Evolutionary conservation across 2,797 vertebrate genomes (phyloP), one percentile per base, ranked within the genome.

Genomic region (Microctenopoma stevenorrisi): DNA sequence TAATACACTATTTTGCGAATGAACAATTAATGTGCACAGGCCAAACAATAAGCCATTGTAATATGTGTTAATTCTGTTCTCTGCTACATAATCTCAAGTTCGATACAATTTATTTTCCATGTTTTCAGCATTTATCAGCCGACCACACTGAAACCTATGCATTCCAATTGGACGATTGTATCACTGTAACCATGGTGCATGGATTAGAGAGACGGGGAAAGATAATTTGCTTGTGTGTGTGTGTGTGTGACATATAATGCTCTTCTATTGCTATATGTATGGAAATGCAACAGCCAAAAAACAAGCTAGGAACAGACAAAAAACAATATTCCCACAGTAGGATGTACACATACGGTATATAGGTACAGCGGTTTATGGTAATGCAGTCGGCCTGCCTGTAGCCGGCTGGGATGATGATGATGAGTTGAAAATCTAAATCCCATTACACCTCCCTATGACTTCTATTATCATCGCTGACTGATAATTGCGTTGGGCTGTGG

Each of bases 341-440:
- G 47, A 40, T 49, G 26, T 57, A 54, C 46, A 60, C 52, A 48
- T 53, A 33, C 26, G 62, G 28, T 75, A 46, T 75, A 64, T 64
- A 66, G 48, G 65, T 49, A 59, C 28, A 60, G 37, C 51, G 48
- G 58, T 74, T 84, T 76, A 80, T 73, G 53, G 64, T 76, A 82
- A 83, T 81, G 57, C 61, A 61, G 47, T 76, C 61, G 71, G 72
- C 58, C 76, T 70, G 74, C 50, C 81, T 22, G 58, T 38, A 70
- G 74, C 76, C 48, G 67, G 43, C 84, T 79, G 55, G 69, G 77
- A 74, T 72, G 84, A 74, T 79, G 76, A 79, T 86, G 89, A 91
- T 87, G 90, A 72, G 83, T 88, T 89, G 87, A 87, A 86, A 90
- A 93, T 94, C 85, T 88, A 80, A 92, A 90, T 89, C 72, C 79